These are phyloP conservation scores for Eucidaris tribuloides DNA, from an alignment of 35 echinoderm and acorn worm species.

Conservation along the genomic window DNA sequence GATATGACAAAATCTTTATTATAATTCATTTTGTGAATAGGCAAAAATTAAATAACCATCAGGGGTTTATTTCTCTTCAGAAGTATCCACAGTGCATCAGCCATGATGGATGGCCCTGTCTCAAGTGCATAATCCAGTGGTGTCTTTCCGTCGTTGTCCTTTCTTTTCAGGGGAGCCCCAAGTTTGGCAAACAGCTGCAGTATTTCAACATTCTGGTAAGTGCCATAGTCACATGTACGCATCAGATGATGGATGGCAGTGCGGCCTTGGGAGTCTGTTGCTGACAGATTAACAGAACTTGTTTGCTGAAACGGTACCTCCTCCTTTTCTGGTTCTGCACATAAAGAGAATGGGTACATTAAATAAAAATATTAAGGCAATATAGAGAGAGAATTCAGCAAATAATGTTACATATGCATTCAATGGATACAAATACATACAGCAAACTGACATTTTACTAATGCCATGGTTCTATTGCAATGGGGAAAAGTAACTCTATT, in stretches of 20 bases:
- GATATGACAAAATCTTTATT: no score
- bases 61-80: conserved; percentile 43
- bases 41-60: conserved; percentile 21
- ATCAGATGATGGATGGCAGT: conserved; percentile 80
- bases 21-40: no score
- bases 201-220: conserved; percentile 76
- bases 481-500: no score
- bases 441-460: no score
- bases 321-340: neutral
- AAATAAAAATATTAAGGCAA: no score
- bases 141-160: conserved; percentile 70
- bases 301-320: conserved; percentile 30
- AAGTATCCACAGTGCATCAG: conserved; percentile 51
- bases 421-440: no score
- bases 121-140: conserved; percentile 79
- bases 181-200: conserved; percentile 52
- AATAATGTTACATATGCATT: no score
- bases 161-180: conserved; percentile 31
- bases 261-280: conserved; percentile 49
- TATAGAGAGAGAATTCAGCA: no score
- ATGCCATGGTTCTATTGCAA: no score
- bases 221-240: conserved; percentile 71
- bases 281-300: conserved; percentile 47
- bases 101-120: conserved; percentile 49
- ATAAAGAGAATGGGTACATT: no score